A percentile compares a stretch with the other conserved stretches of the same genome.
Evolutionary conservation across 2,797 vertebrate genomes (phyloP).

Genomic region (Bovichtus diacanthus): DNA sequence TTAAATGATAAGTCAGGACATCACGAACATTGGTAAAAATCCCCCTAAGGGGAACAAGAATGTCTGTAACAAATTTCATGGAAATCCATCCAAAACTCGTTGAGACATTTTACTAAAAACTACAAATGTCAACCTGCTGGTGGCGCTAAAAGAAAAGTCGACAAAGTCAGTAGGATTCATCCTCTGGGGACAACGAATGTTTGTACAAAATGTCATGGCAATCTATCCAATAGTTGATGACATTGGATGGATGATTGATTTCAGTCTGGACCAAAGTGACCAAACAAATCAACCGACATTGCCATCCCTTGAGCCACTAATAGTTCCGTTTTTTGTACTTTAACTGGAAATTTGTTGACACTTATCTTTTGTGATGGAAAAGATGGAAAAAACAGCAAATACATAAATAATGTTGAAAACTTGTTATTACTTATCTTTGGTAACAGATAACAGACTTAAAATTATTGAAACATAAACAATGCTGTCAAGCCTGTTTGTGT

Average conservation of each 20-base stretch:
- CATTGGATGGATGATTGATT: background rate
- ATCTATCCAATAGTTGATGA: background rate
- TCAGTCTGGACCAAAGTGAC: background rate
- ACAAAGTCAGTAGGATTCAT: background rate
- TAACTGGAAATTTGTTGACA: background rate
- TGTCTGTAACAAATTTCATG: background rate
- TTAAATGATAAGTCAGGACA: background rate
- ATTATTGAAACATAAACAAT: constrained; percentile 27
- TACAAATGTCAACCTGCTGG: background rate
- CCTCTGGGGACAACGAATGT: background rate
- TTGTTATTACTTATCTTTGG: constrained; percentile 4
- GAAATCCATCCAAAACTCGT: background rate
- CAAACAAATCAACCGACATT: background rate
- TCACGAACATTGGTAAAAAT: background rate
- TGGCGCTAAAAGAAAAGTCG: background rate
- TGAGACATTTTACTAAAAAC: background rate
- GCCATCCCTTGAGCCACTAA: background rate
- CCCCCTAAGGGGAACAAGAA: too few species aligned
- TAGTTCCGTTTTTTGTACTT: background rate
- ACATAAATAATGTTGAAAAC: constrained; percentile 30
- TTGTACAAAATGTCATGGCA: background rate
- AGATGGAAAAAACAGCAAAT: background rate
- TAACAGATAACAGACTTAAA: constrained; percentile 3
- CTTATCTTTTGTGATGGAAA: constrained; percentile 6
- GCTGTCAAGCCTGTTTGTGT: constrained; percentile 36